A percentile compares a stretch with the other conserved stretches of the same genome.
These are phyloP conservation scores for Lindbergichthys nudifrons DNA, from an alignment of 2,797 vertebrate species.

Conservation along the genomic window DNA sequence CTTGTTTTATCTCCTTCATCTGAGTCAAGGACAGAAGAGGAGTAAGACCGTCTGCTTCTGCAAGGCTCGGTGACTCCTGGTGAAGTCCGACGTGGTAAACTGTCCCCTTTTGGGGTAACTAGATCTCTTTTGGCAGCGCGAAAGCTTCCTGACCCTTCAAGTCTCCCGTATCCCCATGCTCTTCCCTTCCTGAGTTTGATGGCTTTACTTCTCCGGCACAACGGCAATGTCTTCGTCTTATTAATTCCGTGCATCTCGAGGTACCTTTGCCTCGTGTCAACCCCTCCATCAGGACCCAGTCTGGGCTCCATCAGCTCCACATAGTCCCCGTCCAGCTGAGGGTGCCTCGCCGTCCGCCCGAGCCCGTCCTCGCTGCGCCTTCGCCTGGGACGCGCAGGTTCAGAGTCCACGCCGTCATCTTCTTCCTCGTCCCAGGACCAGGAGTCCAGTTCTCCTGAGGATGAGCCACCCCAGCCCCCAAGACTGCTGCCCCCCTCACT, in stretches of 20 bases:
- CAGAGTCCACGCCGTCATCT: constrained; percentile 70
- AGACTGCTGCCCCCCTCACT: constrained; percentile 79
- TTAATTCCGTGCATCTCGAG: constrained; percentile 86
- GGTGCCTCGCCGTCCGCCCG: constrained; percentile 59
- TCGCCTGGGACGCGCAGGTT: constrained; percentile 62
- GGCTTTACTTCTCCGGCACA: constrained; percentile 86
- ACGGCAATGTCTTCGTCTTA: constrained; percentile 89
- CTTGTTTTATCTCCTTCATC: constrained; percentile 72
- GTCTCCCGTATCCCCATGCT: constrained; percentile 86
- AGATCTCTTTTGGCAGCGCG: constrained; percentile 74
- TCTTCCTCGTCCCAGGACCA: constrained; percentile 87
- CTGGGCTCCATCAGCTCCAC: constrained; percentile 90
- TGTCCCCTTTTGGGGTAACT: constrained; percentile 60
- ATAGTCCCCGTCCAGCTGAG: constrained; percentile 87
- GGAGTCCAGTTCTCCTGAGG: constrained; percentile 83
- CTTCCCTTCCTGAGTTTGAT: constrained; percentile 86
- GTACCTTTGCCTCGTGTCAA: constrained; percentile 81
- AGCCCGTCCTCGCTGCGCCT: constrained; percentile 79
- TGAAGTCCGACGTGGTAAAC: constrained; percentile 52
- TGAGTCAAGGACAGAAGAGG: constrained; percentile 71
- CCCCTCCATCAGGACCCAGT: constrained; percentile 83
- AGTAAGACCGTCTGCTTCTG: constrained; percentile 62
- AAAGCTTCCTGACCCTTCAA: constrained; percentile 75
- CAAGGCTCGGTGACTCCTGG: constrained; percentile 53
- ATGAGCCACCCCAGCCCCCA: constrained; percentile 80